phyloP scores from a whole-genome alignment of 2,797 vertebrate genomes.

The Argentina silus region DNA sequence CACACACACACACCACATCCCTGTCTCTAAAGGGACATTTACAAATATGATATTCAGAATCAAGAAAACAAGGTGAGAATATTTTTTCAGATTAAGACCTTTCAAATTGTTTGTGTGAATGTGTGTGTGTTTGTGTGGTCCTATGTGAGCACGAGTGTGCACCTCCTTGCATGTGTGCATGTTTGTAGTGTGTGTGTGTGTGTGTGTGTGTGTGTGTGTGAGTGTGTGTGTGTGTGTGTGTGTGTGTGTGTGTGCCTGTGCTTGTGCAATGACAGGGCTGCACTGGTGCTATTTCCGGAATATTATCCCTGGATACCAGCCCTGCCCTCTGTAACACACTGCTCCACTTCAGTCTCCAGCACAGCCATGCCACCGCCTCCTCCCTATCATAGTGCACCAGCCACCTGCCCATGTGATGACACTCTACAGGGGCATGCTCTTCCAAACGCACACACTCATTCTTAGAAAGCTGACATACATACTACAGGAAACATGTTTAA shows the following conservation, averaged over 20 bases:
- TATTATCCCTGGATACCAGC: slow-evolving; percentile 2
- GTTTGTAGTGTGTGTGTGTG: neutral
- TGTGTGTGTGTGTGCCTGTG: neutral
- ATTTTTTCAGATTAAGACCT: no score
- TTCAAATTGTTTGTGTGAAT: slow-evolving; percentile 2
- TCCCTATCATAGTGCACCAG: no score
- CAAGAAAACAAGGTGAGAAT: no score
- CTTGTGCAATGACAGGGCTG: neutral
- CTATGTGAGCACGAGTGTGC: no score
- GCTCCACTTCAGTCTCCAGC: neutral
- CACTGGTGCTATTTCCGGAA: neutral
- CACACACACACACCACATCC: no score
- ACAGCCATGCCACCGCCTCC: no score
- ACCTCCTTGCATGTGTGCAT: no score
- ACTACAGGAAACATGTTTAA: neutral
- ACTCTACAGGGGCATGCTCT: neutral
- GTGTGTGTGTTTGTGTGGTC: slow-evolving; percentile 4
- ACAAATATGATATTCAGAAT: no score
- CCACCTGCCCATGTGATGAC: no score
- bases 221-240: neutral
- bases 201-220: neutral
- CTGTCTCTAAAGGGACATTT: no score
- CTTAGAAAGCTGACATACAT: neutral
- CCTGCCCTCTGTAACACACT: neutral
- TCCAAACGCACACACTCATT: neutral